A percentile compares a stretch with the other conserved stretches of the same genome.
phyloP scores from a whole-genome alignment of 2,113 vertebrate species.

The Peucedramus taeniatus region DNA sequence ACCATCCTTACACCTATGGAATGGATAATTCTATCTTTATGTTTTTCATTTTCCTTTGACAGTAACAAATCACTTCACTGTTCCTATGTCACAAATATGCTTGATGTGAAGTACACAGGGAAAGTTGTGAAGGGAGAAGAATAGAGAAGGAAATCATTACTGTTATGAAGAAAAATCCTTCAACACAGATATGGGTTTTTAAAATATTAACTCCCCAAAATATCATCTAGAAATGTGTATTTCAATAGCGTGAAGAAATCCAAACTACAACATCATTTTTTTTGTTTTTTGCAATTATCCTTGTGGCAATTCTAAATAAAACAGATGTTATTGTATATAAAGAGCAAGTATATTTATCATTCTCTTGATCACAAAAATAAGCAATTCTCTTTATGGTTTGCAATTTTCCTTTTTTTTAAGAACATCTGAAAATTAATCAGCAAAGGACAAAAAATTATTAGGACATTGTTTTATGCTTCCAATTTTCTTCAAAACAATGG shows the following conservation, averaged over 20 bases:
- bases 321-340: background rate
- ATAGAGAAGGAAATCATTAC: background rate
- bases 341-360: background rate
- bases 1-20: background rate
- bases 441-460: background rate
- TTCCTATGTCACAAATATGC: background rate
- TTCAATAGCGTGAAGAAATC: background rate
- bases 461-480: background rate
- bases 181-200: background rate
- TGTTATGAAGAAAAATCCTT: background rate
- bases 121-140: background rate
- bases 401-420: background rate
- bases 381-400: background rate
- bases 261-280: background rate
- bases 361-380: background rate
- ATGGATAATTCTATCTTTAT: background rate
- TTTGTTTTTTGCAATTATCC: background rate
- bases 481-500: background rate
- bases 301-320: background rate
- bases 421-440: background rate
- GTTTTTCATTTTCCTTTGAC: background rate
- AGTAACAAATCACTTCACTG: background rate
- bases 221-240: background rate
- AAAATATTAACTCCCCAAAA: background rate
- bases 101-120: fast-evolving